phyloP scores from a whole-genome alignment of 2,888 invertebrate genomes.

The Trachelus troglodyta region DNA sequence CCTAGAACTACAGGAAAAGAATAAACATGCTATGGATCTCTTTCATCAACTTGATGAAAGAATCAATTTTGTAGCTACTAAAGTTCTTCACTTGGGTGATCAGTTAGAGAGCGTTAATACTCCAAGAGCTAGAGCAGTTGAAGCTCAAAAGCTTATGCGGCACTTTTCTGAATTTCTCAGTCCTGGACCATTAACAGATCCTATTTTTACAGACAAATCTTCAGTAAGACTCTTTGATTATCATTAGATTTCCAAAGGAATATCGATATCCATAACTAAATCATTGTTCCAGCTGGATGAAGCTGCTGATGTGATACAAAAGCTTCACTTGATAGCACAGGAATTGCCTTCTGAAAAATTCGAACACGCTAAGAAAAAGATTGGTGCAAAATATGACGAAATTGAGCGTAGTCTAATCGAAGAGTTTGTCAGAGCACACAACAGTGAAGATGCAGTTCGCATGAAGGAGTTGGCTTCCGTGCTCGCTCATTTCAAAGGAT shows the following conservation, averaged over 20 bases:
- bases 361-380: conserved; percentile 85
- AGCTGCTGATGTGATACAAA: conserved; percentile 97
- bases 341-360: conserved; percentile 91
- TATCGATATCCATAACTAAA: not conserved
- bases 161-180: conserved; percentile 93
- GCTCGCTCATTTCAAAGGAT: conserved; percentile 95
- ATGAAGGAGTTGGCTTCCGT: conserved; percentile 96
- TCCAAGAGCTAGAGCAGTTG: conserved; percentile 92
- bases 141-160: conserved; percentile 92
- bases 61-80: conserved; percentile 96
- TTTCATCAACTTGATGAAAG: conserved; percentile 95
- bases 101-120: conserved; percentile 97
- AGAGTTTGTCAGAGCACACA: conserved; percentile 92
- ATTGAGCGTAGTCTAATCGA: conserved; percentile 91
- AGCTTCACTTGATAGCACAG: conserved; percentile 94
- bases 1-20: conserved; percentile 84
- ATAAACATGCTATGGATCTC: conserved; percentile 87
- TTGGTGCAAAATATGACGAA: conserved; percentile 89
- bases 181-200: conserved; percentile 85
- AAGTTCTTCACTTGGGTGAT: conserved; percentile 98
- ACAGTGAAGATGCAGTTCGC: conserved; percentile 82
- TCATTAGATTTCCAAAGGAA: conserved; percentile 1
- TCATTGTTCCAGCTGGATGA: conserved; percentile 79
- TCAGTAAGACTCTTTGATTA: conserved; percentile 69
- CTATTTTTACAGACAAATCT: conserved; percentile 86